Evolutionary conservation across 1,140 invertebrate genomes (phyloP).

Genomic region (Drosophila quadrilineata): DNA sequence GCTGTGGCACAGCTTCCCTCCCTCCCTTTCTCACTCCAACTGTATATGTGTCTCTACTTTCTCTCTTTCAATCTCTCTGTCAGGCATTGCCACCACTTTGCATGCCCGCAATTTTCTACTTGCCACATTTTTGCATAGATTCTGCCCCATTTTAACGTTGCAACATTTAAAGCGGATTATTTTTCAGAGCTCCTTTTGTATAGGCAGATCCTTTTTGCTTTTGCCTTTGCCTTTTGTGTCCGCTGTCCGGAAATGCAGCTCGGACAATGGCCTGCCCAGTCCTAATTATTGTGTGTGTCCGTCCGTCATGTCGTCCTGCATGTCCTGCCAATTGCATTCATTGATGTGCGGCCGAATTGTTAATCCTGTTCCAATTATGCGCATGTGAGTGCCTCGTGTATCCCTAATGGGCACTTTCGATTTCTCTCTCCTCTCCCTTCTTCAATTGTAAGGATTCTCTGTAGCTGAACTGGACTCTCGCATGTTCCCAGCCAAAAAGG

Average conservation of each 20-base stretch:
- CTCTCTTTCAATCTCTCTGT: not conserved
- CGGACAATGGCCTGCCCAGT: slow-evolving; percentile 48
- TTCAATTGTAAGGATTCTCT: slow-evolving; percentile 52
- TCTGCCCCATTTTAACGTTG: slow-evolving; percentile 39
- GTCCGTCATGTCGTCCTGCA: not conserved
- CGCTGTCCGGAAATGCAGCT: slow-evolving; percentile 50
- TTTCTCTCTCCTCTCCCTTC: slow-evolving; percentile 62
- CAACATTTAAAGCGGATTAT: slow-evolving; percentile 78
- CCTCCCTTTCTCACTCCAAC: slow-evolving; percentile 1
- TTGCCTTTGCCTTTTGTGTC: slow-evolving; percentile 5
- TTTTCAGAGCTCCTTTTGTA: slow-evolving; percentile 56
- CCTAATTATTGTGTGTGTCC: slow-evolving; percentile 3
- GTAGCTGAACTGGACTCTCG: slow-evolving; percentile 29
- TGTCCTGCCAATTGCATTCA: slow-evolving; percentile 49
- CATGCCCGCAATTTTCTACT: slow-evolving; percentile 14
- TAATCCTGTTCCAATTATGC: slow-evolving; percentile 78
- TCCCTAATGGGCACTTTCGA: slow-evolving; percentile 75
- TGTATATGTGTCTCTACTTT: not conserved
- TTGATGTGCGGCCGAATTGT: slow-evolving; percentile 51
- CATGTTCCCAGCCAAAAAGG: slow-evolving; percentile 13
- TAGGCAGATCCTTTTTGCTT: slow-evolving; percentile 38
- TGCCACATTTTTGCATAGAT: slow-evolving; percentile 60
- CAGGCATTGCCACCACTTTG: slow-evolving; percentile 21
- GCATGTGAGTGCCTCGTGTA: slow-evolving; percentile 64
- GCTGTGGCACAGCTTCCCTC: slow-evolving; percentile 22